Evolutionary conservation across 2,113 vertebrate species (phyloP).

Genomic region (Rhombomys opimus): DNA sequence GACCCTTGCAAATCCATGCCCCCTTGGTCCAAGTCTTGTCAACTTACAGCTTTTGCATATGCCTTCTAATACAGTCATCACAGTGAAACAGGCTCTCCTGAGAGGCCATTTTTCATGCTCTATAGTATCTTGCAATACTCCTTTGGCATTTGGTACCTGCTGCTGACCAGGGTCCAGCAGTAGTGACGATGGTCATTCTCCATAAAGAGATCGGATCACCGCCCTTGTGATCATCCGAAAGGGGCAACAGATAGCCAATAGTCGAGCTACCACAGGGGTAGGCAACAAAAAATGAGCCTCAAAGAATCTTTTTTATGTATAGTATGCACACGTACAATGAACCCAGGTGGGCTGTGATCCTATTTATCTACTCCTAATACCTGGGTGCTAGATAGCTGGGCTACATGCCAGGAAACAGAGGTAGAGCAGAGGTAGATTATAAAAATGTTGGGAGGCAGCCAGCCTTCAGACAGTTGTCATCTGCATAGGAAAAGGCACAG

Average conservation of each 20-base stretch:
- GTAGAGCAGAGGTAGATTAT: neutral
- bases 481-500: neutral
- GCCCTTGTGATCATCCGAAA: neutral
- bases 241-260: rapidly evolving
- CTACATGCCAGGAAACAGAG: neutral
- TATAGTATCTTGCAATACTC: neutral
- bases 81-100: neutral
- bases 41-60: neutral
- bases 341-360: neutral
- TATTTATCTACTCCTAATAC: neutral
- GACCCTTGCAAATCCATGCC: neutral
- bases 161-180: neutral
- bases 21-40: neutral
- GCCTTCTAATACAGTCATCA: neutral
- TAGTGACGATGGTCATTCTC: neutral
- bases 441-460: neutral
- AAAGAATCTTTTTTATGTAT: neutral
- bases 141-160: neutral
- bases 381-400: neutral
- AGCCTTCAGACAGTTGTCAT: neutral
- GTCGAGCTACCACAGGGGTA: neutral
- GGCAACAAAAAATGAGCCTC: neutral
- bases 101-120: neutral
- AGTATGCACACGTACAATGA: neutral
- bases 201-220: rapidly evolving